Evolutionary conservation across 2,888 invertebrate genomes (phyloP).

Genomic region (Pemphredon lugubris): DNA sequence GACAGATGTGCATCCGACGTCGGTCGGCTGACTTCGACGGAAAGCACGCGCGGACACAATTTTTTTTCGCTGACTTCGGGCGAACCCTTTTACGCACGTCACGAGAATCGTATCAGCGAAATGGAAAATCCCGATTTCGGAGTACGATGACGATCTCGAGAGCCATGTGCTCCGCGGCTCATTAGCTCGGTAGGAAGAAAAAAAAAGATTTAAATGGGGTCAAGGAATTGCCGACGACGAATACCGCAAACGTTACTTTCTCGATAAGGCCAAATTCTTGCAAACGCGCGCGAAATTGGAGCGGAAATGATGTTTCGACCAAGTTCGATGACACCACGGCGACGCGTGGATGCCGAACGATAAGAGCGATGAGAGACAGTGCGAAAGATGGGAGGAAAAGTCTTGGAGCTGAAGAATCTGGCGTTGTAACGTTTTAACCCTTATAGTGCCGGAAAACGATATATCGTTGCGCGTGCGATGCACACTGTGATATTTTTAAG

Average conservation of each 20-base stretch:
- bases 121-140: conserved; percentile 28
- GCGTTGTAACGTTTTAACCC: too few relatives aligned
- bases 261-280: neutral
- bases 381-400: too few relatives aligned
- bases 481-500: too few relatives aligned
- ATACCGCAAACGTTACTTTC: neutral
- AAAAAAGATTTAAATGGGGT: conserved; percentile 2
- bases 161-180: conserved; percentile 9
- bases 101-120: neutral
- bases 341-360: neutral
- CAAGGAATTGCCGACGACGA: neutral
- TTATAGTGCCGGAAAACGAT: too few relatives aligned
- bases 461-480: too few relatives aligned
- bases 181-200: too few relatives aligned
- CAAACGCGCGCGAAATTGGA: neutral
- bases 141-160: conserved; percentile 10
- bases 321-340: neutral
- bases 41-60: conserved; percentile 4
- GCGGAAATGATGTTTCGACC: too few relatives aligned
- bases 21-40: neutral
- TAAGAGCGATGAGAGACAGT: neutral
- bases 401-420: too few relatives aligned
- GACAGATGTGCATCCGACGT: neutral
- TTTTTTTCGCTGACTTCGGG: conserved; percentile 6
- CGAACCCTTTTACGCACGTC: conserved; percentile 6